phyloP scores from a whole-genome alignment of 2,113 vertebrate genomes.

The Psilopogon haemacephalus region DNA sequence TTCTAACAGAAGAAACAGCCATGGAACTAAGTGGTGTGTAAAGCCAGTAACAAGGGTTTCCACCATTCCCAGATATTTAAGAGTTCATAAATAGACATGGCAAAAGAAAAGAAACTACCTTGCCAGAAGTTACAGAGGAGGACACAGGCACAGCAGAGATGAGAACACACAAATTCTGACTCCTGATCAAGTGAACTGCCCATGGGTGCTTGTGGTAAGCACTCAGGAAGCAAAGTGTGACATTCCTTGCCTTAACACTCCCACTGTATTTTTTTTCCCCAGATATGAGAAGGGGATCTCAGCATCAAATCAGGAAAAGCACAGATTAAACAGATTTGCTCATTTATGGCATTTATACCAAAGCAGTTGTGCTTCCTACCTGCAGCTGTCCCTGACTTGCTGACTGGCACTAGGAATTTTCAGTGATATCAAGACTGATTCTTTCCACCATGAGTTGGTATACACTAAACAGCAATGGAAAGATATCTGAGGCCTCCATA shows the following conservation, averaged over 20 bases:
- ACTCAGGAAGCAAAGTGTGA: background rate
- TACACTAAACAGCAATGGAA: background rate
- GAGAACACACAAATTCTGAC: background rate
- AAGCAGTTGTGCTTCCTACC: background rate
- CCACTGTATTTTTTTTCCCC: background rate
- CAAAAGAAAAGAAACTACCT: background rate
- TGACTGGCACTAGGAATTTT: background rate
- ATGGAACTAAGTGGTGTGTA: background rate
- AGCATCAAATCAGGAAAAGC: background rate
- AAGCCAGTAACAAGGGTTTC: background rate
- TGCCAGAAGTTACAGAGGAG: background rate
- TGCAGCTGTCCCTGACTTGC: background rate
- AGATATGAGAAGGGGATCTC: background rate
- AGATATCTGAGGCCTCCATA: background rate
- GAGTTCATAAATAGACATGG: background rate
- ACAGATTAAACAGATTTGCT: background rate
- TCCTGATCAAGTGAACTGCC: background rate
- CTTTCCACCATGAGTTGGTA: background rate
- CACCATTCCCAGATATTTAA: background rate
- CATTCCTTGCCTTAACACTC: background rate
- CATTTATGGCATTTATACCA: background rate
- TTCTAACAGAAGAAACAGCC: background rate
- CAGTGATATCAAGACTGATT: background rate
- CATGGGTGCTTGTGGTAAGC: background rate
- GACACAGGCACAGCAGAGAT: accelerated